Evolutionary conservation across 2,797 vertebrate genomes (phyloP).

Genomic region (Psittacula derbiana): DNA sequence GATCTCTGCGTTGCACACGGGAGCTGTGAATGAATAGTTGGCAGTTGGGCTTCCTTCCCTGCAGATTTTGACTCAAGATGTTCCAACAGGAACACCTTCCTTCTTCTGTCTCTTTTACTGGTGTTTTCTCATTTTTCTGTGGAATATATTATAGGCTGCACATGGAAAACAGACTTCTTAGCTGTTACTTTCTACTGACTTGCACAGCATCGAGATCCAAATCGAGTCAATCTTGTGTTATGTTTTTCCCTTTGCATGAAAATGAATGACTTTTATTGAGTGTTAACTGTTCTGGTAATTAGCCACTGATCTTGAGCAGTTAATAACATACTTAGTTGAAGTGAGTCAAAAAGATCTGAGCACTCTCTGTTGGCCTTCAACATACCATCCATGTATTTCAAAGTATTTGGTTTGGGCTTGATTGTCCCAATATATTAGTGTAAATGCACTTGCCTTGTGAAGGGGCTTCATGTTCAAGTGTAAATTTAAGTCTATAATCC

Average conservation of each 20-base stretch:
- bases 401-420: background rate
- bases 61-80: background rate
- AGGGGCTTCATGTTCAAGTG: background rate
- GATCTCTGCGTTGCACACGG: background rate
- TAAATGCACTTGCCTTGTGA: background rate
- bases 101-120: background rate
- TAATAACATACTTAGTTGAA: background rate
- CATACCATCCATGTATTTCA: background rate
- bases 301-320: background rate
- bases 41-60: background rate
- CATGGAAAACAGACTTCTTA: background rate
- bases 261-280: background rate
- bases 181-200: background rate
- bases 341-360: background rate
- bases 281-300: background rate
- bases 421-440: background rate
- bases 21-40: background rate
- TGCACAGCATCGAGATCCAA: background rate
- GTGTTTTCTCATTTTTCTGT: background rate
- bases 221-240: background rate
- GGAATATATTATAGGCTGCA: background rate
- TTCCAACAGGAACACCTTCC: background rate
- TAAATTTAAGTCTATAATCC: background rate
- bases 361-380: background rate
- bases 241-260: fast-evolving